phyloP scores from a whole-genome alignment of 2,797 vertebrate genomes.

The Hypotaenidia philippensis region DNA sequence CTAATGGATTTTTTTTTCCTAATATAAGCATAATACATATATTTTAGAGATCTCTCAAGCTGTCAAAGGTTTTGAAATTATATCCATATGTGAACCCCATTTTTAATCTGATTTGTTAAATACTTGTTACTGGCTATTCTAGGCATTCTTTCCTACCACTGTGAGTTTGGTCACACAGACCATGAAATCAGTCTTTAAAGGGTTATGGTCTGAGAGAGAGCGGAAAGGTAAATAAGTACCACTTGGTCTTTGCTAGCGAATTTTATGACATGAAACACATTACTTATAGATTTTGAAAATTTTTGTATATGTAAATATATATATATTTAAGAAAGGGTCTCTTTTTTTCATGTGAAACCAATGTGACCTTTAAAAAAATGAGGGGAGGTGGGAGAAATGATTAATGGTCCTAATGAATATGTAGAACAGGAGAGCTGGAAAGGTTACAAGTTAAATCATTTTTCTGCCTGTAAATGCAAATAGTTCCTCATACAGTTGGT shows the following conservation, averaged over 20 bases:
- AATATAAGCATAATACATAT: not conserved
- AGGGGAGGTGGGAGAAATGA: slow-evolving; percentile 7
- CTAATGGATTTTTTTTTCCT: not conserved
- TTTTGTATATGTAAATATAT: not conserved
- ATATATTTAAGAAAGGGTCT: not conserved
- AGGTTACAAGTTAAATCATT: slow-evolving; percentile 55
- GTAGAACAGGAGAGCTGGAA: slow-evolving; percentile 43
- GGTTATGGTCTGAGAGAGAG: not conserved
- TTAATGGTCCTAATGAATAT: slow-evolving; percentile 65
- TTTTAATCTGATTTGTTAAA: not conserved
- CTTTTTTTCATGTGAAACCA: slow-evolving; percentile 22
- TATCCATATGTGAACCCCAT: not conserved
- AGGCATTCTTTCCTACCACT: not conserved
- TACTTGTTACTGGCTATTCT: not conserved
- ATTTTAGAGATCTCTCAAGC: not conserved
- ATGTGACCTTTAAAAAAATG: slow-evolving; percentile 30
- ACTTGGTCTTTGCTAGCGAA: not conserved
- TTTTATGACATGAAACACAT: not conserved
- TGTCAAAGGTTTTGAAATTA: not conserved
- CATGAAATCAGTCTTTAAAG: not conserved
- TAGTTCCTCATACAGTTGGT: not conserved
- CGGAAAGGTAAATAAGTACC: not conserved
- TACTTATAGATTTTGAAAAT: slow-evolving; percentile 12
- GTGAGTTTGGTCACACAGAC: not conserved
- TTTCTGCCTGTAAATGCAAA: slow-evolving; percentile 53